Base-by-base conservation (phyloP, 2,888 invertebrate genomes). In the Heliconius ethilla region DNA sequence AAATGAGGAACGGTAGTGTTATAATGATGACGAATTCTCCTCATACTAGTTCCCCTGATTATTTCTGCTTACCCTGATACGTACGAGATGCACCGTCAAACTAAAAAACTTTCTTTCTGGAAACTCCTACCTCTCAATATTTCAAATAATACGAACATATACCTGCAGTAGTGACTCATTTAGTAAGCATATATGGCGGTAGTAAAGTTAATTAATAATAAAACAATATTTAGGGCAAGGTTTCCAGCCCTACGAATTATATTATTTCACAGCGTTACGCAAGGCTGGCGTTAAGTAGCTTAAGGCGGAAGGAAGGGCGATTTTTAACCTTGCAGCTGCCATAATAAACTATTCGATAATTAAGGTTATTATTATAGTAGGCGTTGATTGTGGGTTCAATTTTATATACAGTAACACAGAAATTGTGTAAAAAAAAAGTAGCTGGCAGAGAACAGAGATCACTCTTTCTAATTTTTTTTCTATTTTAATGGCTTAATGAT, bases 271-370 rank as follows among this genome's bases (percentile, higher is more conserved):
- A 40, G 59, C 37, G 40, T 27, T 40, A 25, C 67, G 40, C 73
- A 77, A 77, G 73, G 77, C 67, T 77, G 62, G n/a, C 25, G 67
- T 77, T 45, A 70, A 76, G 65, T 51, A 62, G 33, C 33, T 63
- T 40, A 33, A 76, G 51, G 55, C 65, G 76, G 76, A 72, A 72
- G 65, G 67, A 29, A 77, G 37, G 37, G 29, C 66, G 55, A 73
- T 33, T 13, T 73, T 45, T 75, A 62, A 74, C 59, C 59, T 66
- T 59, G 67, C 59, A 40, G 18, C 37, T 72, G 59, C 3, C 29
- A 25, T 72, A 33, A n/a, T 33, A 13, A 72, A 15, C 59, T 59
- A 59, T 29, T 22, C 51, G 18, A 70, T 51, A n/a, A 72, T 37
- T 22, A 37, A 11, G 18, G 55, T n/a, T 37, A n/a, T 59, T 72